A percentile compares a stretch with the other conserved stretches of the same genome.
These are phyloP conservation scores for Calyptommatus sinebrachiatus DNA, from an alignment of 2,113 vertebrate genomes.

Conservation along the genomic window DNA sequence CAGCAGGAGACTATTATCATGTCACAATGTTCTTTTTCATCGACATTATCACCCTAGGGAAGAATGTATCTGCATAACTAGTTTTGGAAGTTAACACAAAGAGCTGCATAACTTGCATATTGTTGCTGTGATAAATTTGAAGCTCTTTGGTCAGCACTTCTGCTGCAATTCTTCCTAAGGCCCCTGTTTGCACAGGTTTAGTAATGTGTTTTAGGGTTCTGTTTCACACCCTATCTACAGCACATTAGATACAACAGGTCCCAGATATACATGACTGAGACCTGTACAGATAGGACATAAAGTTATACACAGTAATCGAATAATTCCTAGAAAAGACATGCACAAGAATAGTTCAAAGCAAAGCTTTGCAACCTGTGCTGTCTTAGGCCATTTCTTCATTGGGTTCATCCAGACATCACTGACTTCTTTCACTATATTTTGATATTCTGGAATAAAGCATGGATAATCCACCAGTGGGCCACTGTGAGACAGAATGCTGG, in stretches of 20 bases:
- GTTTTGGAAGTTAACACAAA: neutral
- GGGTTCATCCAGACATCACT: too few relatives aligned
- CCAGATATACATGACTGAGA: too few relatives aligned
- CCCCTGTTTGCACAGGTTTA: neutral
- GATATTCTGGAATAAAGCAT: too few relatives aligned
- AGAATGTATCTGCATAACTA: constrained; percentile 2
- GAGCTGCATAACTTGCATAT: neutral
- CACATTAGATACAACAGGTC: too few relatives aligned
- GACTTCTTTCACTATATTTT: too few relatives aligned
- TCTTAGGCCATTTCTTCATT: too few relatives aligned
- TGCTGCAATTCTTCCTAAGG: constrained; percentile 11
- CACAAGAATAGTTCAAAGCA: neutral
- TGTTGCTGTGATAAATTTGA: neutral
- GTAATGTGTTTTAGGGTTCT: too few relatives aligned
- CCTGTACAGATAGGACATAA: too few relatives aligned
- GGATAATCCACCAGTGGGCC: too few relatives aligned
- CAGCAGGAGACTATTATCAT: neutral
- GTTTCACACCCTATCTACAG: too few relatives aligned
- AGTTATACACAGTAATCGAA: neutral
- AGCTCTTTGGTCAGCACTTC: neutral
- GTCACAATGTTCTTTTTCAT: neutral
- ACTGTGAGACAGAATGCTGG: too few relatives aligned
- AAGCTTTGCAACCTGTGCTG: too few relatives aligned
- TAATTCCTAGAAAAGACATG: neutral
- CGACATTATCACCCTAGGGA: constrained; percentile 10